These are phyloP conservation scores for Acanthiza pusilla DNA, from an alignment of 2,797 vertebrate species.

Conservation along the genomic window DNA sequence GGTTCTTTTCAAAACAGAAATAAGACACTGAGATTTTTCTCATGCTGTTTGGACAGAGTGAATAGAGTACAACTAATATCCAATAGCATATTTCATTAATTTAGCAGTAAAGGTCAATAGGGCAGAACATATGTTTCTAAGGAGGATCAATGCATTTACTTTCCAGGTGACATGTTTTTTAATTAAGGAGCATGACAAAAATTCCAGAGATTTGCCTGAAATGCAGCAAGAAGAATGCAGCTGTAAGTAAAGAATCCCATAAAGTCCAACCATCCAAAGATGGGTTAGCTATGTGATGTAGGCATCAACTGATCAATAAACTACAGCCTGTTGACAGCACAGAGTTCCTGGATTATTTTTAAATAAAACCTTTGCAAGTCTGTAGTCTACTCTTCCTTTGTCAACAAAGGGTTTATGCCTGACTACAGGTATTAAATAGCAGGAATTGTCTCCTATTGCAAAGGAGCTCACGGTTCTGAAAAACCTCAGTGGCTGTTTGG, in stretches of 20 bases:
- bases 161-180: background rate
- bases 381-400: background rate
- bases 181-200: background rate
- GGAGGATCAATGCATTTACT: background rate
- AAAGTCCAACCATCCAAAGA: background rate
- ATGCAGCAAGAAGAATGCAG: background rate
- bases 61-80: background rate
- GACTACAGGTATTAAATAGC: background rate
- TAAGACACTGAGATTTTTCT: background rate
- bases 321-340: background rate
- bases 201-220: background rate
- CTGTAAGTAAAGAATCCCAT: too few relatives aligned
- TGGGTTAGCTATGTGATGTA: background rate
- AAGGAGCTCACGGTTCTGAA: background rate
- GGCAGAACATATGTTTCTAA: background rate
- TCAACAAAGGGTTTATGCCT: background rate
- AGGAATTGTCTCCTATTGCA: background rate
- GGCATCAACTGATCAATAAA: background rate
- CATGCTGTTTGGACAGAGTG: background rate
- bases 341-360: background rate
- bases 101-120: background rate
- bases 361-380: background rate
- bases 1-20: background rate
- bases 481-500: background rate
- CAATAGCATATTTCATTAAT: background rate